These are phyloP conservation scores for Xenopus petersii DNA, from an alignment of 2,797 vertebrate genomes.

Conservation along the genomic window DNA sequence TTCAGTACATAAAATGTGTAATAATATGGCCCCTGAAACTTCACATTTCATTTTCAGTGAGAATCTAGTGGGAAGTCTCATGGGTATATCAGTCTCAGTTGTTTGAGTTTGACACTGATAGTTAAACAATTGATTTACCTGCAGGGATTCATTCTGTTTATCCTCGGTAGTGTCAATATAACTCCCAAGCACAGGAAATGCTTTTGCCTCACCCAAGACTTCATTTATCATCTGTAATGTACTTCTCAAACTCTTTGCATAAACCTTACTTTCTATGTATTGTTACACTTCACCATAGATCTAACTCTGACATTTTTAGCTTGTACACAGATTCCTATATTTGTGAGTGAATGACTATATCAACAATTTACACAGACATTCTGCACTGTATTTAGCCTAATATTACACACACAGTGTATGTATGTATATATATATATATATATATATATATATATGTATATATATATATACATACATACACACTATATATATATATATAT, in stretches of 20 bases:
- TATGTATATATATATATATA: too few species aligned
- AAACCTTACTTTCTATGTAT: not conserved
- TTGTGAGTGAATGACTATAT: too few species aligned
- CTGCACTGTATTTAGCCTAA: too few species aligned
- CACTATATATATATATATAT: too few species aligned
- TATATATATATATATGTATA: too few species aligned
- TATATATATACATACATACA: too few species aligned
- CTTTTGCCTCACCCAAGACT: not conserved
- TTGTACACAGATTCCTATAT: not conserved
- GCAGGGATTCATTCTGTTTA: not conserved
- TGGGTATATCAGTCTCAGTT: constrained; percentile 1
- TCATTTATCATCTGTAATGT: not conserved
- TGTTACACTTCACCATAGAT: not conserved
- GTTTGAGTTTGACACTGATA: constrained; percentile 1
- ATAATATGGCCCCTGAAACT: not conserved
- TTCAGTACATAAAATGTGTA: constrained; percentile 15
- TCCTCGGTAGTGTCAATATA: not conserved
- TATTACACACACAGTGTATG: too few species aligned
- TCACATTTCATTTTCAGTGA: not conserved
- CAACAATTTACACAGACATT: too few species aligned
- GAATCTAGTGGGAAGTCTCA: not conserved
- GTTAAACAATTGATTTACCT: constrained; percentile 7
- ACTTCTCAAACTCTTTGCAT: not conserved
- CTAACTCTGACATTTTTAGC: not conserved
- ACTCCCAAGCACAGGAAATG: not conserved